Base-by-base conservation (phyloP, 2,888 invertebrate genomes). In the Agonum fuliginosum region DNA sequence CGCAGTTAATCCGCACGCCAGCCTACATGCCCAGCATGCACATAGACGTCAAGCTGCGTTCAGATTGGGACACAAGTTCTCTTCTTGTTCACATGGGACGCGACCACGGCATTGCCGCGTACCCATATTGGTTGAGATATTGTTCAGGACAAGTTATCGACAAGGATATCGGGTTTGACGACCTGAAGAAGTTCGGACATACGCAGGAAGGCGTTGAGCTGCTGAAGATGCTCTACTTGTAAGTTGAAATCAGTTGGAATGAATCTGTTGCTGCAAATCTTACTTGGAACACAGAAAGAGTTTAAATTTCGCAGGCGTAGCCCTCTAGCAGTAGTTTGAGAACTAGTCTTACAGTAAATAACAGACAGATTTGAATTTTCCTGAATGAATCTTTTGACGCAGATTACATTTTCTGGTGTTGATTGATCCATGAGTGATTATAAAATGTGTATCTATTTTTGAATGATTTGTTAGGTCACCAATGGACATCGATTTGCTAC, bases 401-500 rank as follows among this genome's bases (percentile, higher is more conserved):
- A n/a, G n/a, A n/a, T n/a, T n/a, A n/a, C n/a, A n/a, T n/a, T n/a
- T n/a, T n/a, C n/a, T n/a, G n/a, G n/a, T n/a, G n/a, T n/a, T n/a
- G n/a, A 58, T 37, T 17, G 34, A 37, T 2, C 1, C 34, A 34
- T 30, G 27, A 34, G 34, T 34, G 2, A 37, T 34, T 30, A 34
- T 37, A 10, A 27, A 67, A 1, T 3, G 10, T 30, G 14, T 67
- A 17, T 73, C 27, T 54, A 46, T 2, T 46, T n/a, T n/a, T n/a
- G n/a, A n/a, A n/a, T n/a, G n/a, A 48, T 48, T 48, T 48, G n/a
- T n/a, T 81, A 91, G 91, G 77, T 89, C 88, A 74, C 88, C 93
- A 0, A 92, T 93, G 81, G 96, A 97, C 82, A 90, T 97, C 14
- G 97, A 98, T 84, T 88, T 97, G 10, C 90, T 97, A 82, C 91